A percentile compares a stretch with the other conserved stretches of the same genome.
Evolutionary conservation across 2,797 vertebrate species (phyloP).

Genomic region (Macropodus opercularis): DNA sequence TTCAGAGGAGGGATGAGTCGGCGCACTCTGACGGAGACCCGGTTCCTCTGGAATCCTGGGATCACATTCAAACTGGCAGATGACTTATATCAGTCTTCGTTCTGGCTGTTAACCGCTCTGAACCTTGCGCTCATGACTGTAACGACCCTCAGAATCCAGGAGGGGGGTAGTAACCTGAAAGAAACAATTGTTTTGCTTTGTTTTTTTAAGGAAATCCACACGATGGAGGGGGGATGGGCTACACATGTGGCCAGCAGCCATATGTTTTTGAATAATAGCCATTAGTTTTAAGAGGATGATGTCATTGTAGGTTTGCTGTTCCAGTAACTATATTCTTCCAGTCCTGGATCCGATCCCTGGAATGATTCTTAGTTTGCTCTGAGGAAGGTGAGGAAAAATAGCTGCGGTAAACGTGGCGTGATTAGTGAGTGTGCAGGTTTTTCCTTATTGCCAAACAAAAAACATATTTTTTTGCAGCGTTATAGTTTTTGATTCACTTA

Average conservation of each 20-base stretch:
- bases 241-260: constrained; percentile 64
- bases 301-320: constrained; percentile 71
- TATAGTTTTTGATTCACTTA: constrained; percentile 36
- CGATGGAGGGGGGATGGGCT: constrained; percentile 24
- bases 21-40: constrained; percentile 19
- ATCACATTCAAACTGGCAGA: constrained; percentile 57
- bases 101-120: constrained; percentile 51
- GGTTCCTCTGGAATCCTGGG: constrained; percentile 58
- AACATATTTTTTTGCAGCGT: constrained; percentile 9
- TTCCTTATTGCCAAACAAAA: background rate
- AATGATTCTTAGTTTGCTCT: constrained; percentile 29
- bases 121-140: constrained; percentile 34
- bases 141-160: constrained; percentile 23
- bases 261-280: constrained; percentile 76
- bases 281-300: constrained; percentile 79
- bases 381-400: constrained; percentile 42
- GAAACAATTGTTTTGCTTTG: constrained; percentile 30
- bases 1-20: constrained; percentile 34
- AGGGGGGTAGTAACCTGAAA: constrained; percentile 35
- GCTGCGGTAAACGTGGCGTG: constrained; percentile 36
- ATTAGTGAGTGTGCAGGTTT: constrained; percentile 14
- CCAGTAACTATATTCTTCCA: constrained; percentile 74
- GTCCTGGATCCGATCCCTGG: constrained; percentile 60
- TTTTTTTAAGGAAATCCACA: constrained; percentile 6
- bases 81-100: constrained; percentile 62